Evolutionary conservation across 2,113 vertebrate species (phyloP), one percentile per base, ranked within the genome.

Genomic region (Narcine bancroftii): DNA sequence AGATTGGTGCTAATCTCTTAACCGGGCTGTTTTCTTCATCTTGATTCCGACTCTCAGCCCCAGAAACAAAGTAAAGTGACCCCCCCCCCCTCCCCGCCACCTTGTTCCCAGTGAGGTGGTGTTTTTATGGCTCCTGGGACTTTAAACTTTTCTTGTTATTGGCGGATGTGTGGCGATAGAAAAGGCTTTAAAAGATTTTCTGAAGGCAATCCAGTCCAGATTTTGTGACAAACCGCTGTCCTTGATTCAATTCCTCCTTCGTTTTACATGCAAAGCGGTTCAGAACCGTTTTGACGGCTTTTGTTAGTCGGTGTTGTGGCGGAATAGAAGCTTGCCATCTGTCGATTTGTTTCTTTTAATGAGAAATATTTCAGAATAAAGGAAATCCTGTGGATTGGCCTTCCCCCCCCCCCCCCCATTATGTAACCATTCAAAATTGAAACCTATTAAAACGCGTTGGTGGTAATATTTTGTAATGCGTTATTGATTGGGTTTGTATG

Each of bases 281-380:
- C 89, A 66, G 89, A 39, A 69, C 60, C 87, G 65, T 91, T 91
- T 66, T 91, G 63, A 71, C 4, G 15, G 89, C 45, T 65, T 91
- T 91, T 91, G 89, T 91, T 91, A 42, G 89, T 69, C 63, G 56
- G 33, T 60, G 60, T 87, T 87, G 53, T 36, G 53, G 81, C 56
- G 3, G 89, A 24, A 66, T 33, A 91, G 63, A 91, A 69, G 17
- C 39, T 60, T 47, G 60, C 39, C 13, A 45, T 13, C 11, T 91
- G 39, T 1, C 21, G 24, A 66, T 45, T 33, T 42, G 56, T 6
- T 36, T 21, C 2, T 7, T 36, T 60, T 87, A 85, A 69, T 21
- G 60, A 79, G 24, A 9, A 39, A 56, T 19, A 63, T 87, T 87
- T 87, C 33, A 36, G 17, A 56, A 56, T 85, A 56, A 29, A 13